These are phyloP conservation scores for Lethocerus indicus DNA, from an alignment of 1,140 invertebrate species.

Conservation along the genomic window DNA sequence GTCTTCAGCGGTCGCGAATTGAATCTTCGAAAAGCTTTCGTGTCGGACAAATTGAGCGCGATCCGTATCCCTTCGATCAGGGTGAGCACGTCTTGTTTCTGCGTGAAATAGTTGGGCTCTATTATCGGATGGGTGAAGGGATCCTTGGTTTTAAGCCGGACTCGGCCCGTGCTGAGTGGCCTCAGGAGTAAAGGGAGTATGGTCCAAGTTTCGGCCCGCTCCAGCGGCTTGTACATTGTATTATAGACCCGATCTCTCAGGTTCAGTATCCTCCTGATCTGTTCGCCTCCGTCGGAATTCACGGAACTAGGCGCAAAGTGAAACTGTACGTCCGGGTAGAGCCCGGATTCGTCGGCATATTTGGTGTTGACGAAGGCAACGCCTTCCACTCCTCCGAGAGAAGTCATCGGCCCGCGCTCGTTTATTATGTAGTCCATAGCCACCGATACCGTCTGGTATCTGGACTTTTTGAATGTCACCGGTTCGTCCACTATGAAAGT, in stretches of 20 bases:
- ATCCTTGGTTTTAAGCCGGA: slow-evolving; percentile 58
- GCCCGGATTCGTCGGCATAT: slow-evolving; percentile 49
- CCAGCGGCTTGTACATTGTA: slow-evolving; percentile 65
- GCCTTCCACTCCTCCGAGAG: slow-evolving; percentile 59
- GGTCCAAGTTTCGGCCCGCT: slow-evolving; percentile 63
- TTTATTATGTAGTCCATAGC: slow-evolving; percentile 65
- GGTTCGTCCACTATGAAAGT: slow-evolving; percentile 67
- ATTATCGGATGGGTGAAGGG: slow-evolving; percentile 68
- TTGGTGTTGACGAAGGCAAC: slow-evolving; percentile 69
- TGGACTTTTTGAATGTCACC: slow-evolving; percentile 54
- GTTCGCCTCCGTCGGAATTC: slow-evolving; percentile 62
- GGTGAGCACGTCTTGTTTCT: slow-evolving; percentile 55
- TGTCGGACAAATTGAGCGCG: slow-evolving; percentile 58
- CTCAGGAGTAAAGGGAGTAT: slow-evolving; percentile 61
- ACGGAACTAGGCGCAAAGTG: slow-evolving; percentile 69
- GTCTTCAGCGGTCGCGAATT: slow-evolving; percentile 59
- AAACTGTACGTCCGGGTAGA: slow-evolving; percentile 75
- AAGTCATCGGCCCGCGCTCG: slow-evolving; percentile 61
- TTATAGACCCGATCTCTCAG: slow-evolving; percentile 64
- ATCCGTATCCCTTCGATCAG: slow-evolving; percentile 68
- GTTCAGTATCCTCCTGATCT: slow-evolving; percentile 55
- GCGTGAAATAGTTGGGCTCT: slow-evolving; percentile 81
- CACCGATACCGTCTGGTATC: slow-evolving; percentile 58
- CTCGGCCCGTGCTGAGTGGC: slow-evolving; percentile 65
- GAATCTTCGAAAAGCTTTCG: slow-evolving; percentile 61